phyloP scores from a whole-genome alignment of 1,140 invertebrate genomes.

The Palaemon carinicauda region DNA sequence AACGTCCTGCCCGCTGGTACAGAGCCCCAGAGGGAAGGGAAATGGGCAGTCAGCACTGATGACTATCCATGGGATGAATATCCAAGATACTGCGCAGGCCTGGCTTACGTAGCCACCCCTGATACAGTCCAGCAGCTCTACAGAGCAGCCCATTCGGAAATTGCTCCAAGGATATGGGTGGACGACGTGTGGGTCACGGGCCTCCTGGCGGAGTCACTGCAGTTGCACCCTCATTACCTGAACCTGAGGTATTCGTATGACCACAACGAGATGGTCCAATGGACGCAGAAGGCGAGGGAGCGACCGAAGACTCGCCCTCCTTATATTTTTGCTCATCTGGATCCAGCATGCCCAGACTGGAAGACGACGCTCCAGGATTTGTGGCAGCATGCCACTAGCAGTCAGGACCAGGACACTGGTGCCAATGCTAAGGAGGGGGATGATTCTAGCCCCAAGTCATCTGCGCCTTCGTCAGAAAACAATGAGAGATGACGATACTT shows the following conservation, averaged over 20 bases:
- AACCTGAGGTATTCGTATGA: slow-evolving; percentile 64
- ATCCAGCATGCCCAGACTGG: slow-evolving; percentile 56
- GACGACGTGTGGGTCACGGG: slow-evolving; percentile 70
- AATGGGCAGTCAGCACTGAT: slow-evolving; percentile 64
- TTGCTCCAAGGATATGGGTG: slow-evolving; percentile 67
- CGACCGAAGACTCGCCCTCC: slow-evolving; percentile 39
- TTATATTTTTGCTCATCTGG: slow-evolving; percentile 60
- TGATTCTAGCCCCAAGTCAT: too few relatives aligned
- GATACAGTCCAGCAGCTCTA: slow-evolving; percentile 65
- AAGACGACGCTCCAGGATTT: slow-evolving; percentile 39
- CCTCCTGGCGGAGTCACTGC: slow-evolving; percentile 62
- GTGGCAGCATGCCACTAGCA: slow-evolving; percentile 52
- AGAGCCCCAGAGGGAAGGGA: slow-evolving; percentile 63
- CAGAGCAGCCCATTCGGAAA: slow-evolving; percentile 59
- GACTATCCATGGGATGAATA: slow-evolving; percentile 64
- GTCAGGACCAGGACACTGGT: background rate
- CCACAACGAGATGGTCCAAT: slow-evolving; percentile 61
- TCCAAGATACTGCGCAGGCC: slow-evolving; percentile 66
- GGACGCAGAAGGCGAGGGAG: slow-evolving; percentile 53
- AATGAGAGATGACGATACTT: background rate
- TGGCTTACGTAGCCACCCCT: slow-evolving; percentile 64
- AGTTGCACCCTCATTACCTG: slow-evolving; percentile 63
- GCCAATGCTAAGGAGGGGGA: background rate
- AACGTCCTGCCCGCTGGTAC: slow-evolving; percentile 64
- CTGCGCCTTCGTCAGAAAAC: background rate